These are phyloP conservation scores for Lagenorhynchus albirostris DNA, from an alignment of 2,113 vertebrate genomes.

Conservation along the genomic window DNA sequence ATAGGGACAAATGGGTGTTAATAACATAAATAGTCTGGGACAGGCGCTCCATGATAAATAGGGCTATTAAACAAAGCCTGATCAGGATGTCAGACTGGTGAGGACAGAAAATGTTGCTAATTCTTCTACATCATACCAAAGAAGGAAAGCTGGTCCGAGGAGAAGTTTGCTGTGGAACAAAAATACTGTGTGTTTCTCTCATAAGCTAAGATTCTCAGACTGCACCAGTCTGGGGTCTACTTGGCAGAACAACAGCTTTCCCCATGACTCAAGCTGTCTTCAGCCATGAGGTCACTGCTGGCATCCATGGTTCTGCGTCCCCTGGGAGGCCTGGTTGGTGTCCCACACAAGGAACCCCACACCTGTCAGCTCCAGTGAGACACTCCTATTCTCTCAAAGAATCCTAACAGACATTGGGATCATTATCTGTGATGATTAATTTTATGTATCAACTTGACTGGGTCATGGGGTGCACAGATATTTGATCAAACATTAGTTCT, in stretches of 20 bases:
- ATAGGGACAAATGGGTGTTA: constrained; percentile 10
- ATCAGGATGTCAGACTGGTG: background rate
- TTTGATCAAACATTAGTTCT: background rate
- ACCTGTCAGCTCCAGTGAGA: background rate
- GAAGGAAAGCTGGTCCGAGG: background rate
- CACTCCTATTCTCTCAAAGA: background rate
- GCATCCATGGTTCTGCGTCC: background rate
- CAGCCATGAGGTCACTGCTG: background rate
- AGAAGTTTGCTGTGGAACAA: background rate
- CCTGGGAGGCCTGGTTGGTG: background rate
- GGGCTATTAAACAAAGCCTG: background rate
- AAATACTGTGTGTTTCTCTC: background rate
- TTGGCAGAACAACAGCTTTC: background rate
- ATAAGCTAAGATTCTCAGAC: background rate
- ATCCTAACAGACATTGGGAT: background rate
- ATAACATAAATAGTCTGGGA: background rate
- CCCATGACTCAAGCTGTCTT: background rate
- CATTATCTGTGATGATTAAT: background rate
- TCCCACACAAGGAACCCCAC: background rate
- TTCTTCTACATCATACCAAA: background rate
- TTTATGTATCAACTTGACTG: background rate
- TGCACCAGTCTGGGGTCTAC: background rate
- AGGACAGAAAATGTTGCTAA: background rate
- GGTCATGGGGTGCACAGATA: background rate
- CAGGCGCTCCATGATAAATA: background rate